Evolutionary conservation across 1,140 invertebrate species (phyloP).

Genomic region (Lanistes nyassanus): DNA sequence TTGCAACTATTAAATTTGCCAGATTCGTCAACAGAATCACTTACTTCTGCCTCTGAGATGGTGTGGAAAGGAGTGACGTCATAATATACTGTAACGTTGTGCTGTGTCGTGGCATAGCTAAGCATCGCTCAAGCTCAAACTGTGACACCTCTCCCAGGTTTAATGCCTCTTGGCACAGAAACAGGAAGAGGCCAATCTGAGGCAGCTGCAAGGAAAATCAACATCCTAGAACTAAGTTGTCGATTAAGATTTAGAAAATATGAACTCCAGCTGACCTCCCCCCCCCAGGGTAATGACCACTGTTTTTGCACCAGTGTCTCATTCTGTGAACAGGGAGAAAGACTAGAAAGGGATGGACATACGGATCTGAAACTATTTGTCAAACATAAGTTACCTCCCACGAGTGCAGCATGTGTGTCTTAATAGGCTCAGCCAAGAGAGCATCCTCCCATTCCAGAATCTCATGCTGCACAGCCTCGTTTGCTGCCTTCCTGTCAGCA

Average conservation of each 20-base stretch:
- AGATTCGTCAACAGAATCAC: neutral
- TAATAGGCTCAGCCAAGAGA: constrained; percentile 48
- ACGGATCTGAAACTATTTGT: too few relatives aligned
- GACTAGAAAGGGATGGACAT: too few relatives aligned
- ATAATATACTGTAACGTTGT: constrained; percentile 71
- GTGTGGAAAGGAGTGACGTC: constrained; percentile 71
- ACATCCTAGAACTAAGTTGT: too few relatives aligned
- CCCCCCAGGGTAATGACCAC: too few relatives aligned
- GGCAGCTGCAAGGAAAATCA: constrained; percentile 56
- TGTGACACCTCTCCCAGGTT: constrained; percentile 69
- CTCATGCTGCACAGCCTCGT: constrained; percentile 61
- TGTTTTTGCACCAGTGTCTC: too few relatives aligned
- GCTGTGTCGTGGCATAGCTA: constrained; percentile 72
- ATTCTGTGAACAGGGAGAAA: too few relatives aligned
- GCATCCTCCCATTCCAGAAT: constrained; percentile 66
- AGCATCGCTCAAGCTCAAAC: constrained; percentile 74
- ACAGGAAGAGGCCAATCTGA: constrained; percentile 73
- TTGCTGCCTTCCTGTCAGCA: constrained; percentile 56
- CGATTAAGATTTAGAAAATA: too few relatives aligned
- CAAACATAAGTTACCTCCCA: constrained; percentile 10
- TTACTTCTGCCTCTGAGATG: constrained; percentile 59
- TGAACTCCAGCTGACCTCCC: too few relatives aligned
- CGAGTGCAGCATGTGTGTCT: constrained; percentile 6
- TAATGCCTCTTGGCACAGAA: constrained; percentile 69
- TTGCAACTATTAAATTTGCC: too few relatives aligned